Conservation (phyloP, 2,888 invertebrate species). For the Pecten maximus region DNA sequence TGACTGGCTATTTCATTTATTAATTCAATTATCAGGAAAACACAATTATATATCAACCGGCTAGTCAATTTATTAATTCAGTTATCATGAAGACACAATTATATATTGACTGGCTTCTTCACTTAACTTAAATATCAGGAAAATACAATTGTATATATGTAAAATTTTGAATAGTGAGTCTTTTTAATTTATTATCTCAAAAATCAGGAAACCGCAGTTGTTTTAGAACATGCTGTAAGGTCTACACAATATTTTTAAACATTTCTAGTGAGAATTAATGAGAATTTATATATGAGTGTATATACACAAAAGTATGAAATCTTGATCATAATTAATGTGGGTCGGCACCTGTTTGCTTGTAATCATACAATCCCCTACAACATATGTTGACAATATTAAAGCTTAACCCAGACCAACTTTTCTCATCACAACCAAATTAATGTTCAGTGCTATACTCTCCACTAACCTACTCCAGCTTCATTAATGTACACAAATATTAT, state of each 20-base stretch:
- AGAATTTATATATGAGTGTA: neutral
- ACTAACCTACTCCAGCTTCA: neutral
- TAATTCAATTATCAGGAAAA: too few species aligned
- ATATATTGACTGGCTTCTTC: too few species aligned
- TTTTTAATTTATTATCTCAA: too few species aligned
- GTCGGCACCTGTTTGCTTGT: neutral
- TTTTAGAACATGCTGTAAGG: neutral
- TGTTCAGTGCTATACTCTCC: neutral
- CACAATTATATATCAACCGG: too few species aligned
- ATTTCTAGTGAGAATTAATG: neutral
- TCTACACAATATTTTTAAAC: neutral
- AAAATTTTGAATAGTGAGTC: too few species aligned
- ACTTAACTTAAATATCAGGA: too few species aligned
- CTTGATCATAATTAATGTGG: neutral
- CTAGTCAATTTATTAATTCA: too few species aligned
- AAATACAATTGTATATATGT: too few species aligned
- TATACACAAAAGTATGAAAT: neutral
- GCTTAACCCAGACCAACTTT: constrained; percentile 17
- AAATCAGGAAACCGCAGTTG: neutral
- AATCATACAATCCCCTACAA: neutral
- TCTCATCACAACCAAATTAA: neutral
- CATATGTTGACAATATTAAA: constrained; percentile 14
- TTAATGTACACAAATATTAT: constrained; percentile 11
- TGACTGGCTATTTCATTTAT: neutral
- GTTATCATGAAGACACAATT: too few species aligned